A percentile compares a stretch with the other conserved stretches of the same genome.
These are phyloP conservation scores for Melanitta fusca DNA, from an alignment of 2,797 vertebrate genomes.

Conservation along the genomic window DNA sequence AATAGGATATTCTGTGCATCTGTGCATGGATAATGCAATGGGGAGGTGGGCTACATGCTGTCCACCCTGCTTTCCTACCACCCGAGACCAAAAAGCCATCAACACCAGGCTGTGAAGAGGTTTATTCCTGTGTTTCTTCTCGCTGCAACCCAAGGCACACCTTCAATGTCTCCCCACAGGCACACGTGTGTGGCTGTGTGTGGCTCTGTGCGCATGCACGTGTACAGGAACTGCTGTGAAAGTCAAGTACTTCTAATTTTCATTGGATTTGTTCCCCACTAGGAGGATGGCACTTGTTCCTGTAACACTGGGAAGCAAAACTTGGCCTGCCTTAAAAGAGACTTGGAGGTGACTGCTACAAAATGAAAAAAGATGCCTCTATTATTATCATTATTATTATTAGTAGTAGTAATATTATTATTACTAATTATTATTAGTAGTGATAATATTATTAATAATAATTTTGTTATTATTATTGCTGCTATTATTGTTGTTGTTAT, in stretches of 20 bases:
- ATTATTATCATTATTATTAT: too few species aligned
- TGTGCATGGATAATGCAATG: not conserved
- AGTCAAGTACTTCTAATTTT: not conserved
- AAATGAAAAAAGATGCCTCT: not conserved
- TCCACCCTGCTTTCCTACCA: fast-evolving
- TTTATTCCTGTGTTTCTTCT: not conserved
- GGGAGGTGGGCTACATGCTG: fast-evolving
- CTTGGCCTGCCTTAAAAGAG: not conserved
- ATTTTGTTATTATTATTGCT: too few species aligned
- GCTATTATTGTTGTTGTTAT: too few species aligned
- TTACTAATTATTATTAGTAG: too few species aligned
- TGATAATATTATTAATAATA: too few species aligned
- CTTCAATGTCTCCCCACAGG: fast-evolving
- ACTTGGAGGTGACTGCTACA: not conserved
- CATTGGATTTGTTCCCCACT: not conserved
- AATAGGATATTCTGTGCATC: too few species aligned
- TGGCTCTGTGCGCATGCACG: not conserved
- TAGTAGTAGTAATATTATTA: too few species aligned
- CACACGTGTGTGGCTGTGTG: fast-evolving
- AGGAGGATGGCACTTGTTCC: not conserved
- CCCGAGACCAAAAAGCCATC: not conserved
- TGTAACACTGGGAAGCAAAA: not conserved
- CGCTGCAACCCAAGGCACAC: not conserved
- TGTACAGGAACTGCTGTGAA: not conserved
- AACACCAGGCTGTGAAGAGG: fast-evolving